Evolutionary conservation across 2,113 vertebrate genomes (phyloP).

Genomic region (Burhinus bistriatus): DNA sequence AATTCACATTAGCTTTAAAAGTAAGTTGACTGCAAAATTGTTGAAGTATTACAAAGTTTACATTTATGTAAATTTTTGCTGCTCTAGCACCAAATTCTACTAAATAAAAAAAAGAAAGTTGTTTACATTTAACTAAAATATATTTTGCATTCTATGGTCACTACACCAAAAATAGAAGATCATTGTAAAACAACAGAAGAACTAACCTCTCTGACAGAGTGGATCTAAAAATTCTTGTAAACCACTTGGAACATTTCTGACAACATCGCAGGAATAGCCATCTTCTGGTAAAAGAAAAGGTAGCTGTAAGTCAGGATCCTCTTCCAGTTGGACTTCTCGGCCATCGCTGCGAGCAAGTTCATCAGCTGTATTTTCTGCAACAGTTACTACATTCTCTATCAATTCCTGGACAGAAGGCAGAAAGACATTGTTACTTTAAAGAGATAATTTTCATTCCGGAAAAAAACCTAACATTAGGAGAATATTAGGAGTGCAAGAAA

Average conservation of each 20-base stretch:
- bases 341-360: constrained; percentile 95
- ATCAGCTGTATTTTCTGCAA: constrained; percentile 95
- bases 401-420: constrained; percentile 80
- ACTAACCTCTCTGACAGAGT: constrained; percentile 91
- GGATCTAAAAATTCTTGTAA: constrained; percentile 97
- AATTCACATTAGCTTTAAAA: not conserved
- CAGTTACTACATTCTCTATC: constrained; percentile 92
- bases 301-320: constrained; percentile 97
- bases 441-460: not conserved
- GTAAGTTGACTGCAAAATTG: not conserved
- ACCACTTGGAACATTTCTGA: constrained; percentile 92
- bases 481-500: not conserved
- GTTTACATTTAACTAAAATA: not conserved
- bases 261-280: constrained; percentile 96
- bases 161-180: not conserved
- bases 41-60: not conserved
- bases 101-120: not conserved
- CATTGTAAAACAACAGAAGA: not conserved
- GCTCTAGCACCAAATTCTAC: not conserved
- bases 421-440: not conserved
- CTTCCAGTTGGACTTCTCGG: constrained; percentile 92
- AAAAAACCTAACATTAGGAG: not conserved
- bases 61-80: not conserved
- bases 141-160: not conserved
- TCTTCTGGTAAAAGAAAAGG: constrained; percentile 97